These are phyloP conservation scores for Agonopterix arenella DNA, from an alignment of 2,888 invertebrate genomes.

Conservation along the genomic window DNA sequence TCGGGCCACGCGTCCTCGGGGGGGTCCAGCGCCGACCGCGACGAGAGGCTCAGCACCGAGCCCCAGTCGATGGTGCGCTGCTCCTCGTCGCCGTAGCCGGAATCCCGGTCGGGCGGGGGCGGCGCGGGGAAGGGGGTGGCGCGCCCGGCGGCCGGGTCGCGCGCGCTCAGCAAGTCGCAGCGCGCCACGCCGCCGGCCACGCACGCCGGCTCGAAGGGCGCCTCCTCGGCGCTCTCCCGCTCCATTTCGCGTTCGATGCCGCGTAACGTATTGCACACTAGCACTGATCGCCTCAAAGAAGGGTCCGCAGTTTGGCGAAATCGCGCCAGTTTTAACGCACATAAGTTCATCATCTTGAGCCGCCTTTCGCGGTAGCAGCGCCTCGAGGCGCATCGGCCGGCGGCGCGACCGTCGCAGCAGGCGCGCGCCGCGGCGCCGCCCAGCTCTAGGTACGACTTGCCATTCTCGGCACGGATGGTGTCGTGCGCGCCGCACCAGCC, in stretches of 20 bases:
- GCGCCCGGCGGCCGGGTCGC: constrained; percentile 73
- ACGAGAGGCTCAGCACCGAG: constrained; percentile 90
- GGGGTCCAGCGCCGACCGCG: constrained; percentile 90
- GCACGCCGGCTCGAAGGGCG: constrained; percentile 59
- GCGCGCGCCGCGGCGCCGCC: constrained; percentile 87
- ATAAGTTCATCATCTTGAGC: constrained; percentile 92
- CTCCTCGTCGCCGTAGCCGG: constrained; percentile 87
- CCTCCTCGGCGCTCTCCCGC: constrained; percentile 77
- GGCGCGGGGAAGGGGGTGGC: constrained; percentile 83
- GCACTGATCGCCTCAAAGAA: constrained; percentile 91
- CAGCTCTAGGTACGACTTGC: constrained; percentile 92
- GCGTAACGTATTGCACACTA: constrained; percentile 94
- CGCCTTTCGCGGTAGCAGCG: constrained; percentile 91
- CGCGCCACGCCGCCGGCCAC: constrained; percentile 78
- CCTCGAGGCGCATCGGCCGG: constrained; percentile 86
- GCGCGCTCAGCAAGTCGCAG: constrained; percentile 74
- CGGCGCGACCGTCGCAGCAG: constrained; percentile 85
- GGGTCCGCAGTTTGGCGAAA: constrained; percentile 93
- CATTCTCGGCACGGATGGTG: constrained; percentile 93
- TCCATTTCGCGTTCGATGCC: constrained; percentile 94
- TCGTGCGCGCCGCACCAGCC: constrained; percentile 80
- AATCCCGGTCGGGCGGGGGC: constrained; percentile 80
- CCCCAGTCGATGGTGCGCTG: constrained; percentile 93
- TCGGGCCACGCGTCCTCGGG: constrained; percentile 86
- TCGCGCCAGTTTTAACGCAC: constrained; percentile 93